Evolutionary conservation across 2,113 vertebrate species (phyloP).

Genomic region (Datnioides undecimradiatus): DNA sequence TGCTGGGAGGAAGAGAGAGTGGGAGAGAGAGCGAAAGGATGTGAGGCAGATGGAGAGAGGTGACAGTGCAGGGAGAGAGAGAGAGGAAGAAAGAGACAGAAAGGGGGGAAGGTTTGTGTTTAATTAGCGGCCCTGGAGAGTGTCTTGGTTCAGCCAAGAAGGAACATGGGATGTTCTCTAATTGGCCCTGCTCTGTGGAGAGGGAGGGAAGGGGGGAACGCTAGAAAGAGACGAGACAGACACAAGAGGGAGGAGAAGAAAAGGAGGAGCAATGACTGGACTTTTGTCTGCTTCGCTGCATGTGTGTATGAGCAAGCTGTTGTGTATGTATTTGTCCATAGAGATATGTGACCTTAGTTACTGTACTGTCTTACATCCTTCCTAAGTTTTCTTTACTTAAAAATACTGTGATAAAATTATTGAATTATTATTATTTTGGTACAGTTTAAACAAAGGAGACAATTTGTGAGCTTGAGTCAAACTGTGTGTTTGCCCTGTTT

Average conservation of each 20-base stretch:
- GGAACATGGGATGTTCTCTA: conserved; percentile 81
- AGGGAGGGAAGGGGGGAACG: conserved; percentile 28
- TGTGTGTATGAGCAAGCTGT: conserved; percentile 21
- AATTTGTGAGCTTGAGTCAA: too few relatives aligned
- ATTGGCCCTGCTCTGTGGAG: conserved; percentile 79
- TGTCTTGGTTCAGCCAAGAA: conserved; percentile 75
- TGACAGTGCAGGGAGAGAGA: conserved; percentile 56
- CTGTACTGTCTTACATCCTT: conserved; percentile 9
- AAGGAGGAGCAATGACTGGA: conserved; percentile 52
- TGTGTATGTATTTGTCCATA: conserved; percentile 13
- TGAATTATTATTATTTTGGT: not conserved
- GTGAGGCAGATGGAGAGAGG: conserved; percentile 66
- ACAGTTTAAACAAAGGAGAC: too few relatives aligned
- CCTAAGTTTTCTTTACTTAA: not conserved
- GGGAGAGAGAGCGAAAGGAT: conserved; percentile 3
- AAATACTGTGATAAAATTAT: not conserved
- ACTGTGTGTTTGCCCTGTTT: too few relatives aligned
- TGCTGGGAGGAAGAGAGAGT: conserved; percentile 35
- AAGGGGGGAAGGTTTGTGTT: conserved; percentile 74
- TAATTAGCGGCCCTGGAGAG: conserved; percentile 84
- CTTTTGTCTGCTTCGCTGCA: conserved; percentile 52
- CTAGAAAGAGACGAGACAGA: conserved; percentile 25
- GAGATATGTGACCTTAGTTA: conserved; percentile 19
- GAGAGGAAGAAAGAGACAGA: conserved; percentile 43
- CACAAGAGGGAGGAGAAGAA: conserved; percentile 27